Conservation (phyloP, 2,888 invertebrate species). For the Nebria brevicollis region DNA sequence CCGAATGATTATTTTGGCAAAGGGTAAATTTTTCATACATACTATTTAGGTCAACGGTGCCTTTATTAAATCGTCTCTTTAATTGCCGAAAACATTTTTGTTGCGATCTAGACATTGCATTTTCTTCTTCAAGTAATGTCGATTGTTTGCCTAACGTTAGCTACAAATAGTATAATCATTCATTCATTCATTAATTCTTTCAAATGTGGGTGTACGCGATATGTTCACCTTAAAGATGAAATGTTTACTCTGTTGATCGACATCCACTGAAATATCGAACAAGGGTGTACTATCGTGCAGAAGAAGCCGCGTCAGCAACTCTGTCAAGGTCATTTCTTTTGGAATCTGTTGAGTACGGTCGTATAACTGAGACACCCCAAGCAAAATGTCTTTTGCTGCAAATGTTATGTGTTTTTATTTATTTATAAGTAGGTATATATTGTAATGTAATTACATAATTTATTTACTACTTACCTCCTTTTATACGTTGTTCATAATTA, state of each 20-base stretch:
- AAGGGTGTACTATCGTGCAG: slow-evolving; percentile 29
- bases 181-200: too few species aligned
- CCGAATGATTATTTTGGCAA: slow-evolving; percentile 15
- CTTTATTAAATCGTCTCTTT: background rate
- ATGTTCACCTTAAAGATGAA: slow-evolving; percentile 7
- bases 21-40: slow-evolving; percentile 17
- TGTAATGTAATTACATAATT: slow-evolving; percentile 34
- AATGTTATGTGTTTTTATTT: background rate
- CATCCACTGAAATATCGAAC: slow-evolving; percentile 42
- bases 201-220: too few species aligned
- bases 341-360: slow-evolving; percentile 16
- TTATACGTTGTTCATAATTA: slow-evolving; percentile 51
- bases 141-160: background rate
- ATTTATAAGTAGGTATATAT: slow-evolving; percentile 6
- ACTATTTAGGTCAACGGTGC: slow-evolving; percentile 10
- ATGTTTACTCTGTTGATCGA: slow-evolving; percentile 9
- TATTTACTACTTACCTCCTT: slow-evolving; percentile 49
- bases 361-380: background rate
- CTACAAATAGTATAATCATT: slow-evolving; percentile 2
- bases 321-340: slow-evolving; percentile 30
- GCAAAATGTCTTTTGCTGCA: slow-evolving; percentile 12
- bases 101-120: background rate
- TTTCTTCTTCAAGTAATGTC: background rate
- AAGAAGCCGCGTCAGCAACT: slow-evolving; percentile 34
- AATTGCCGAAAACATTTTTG: slow-evolving; percentile 15